Percentiles rank a stretch among this genome's conserved stretches.
These are phyloP conservation scores for Acanthurus tractus DNA, from an alignment of 2,797 vertebrate species.

Conservation along the genomic window DNA sequence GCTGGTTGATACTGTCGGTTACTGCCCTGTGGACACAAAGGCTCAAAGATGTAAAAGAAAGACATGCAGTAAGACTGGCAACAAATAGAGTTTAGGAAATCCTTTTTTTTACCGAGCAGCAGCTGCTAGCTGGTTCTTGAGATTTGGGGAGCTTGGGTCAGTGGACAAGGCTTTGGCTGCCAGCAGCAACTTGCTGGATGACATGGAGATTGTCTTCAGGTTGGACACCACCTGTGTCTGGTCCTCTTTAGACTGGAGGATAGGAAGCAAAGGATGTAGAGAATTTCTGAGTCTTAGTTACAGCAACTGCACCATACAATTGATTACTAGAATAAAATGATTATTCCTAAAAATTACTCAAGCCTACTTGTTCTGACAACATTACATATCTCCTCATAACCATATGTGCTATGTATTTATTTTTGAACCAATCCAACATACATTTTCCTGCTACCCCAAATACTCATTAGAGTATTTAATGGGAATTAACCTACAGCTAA, in stretches of 20 bases:
- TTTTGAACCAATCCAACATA: background rate
- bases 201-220: slow-evolving; percentile 98
- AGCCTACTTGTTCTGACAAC: background rate
- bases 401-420: background rate
- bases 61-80: background rate
- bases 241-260: slow-evolving; percentile 92
- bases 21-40: slow-evolving; percentile 88
- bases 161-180: slow-evolving; percentile 96
- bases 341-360: background rate
- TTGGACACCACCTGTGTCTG: slow-evolving; percentile 95
- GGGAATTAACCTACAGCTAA: background rate
- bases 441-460: background rate
- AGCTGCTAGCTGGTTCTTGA: slow-evolving; percentile 96
- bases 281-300: background rate
- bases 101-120: slow-evolving; percentile 89
- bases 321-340: background rate
- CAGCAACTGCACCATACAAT: background rate
- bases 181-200: slow-evolving; percentile 95
- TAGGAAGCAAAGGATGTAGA: background rate
- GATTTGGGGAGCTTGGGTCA: slow-evolving; percentile 93
- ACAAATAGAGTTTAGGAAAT: background rate
- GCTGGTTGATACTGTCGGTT: slow-evolving; percentile 98
- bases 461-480: background rate
- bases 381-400: background rate
- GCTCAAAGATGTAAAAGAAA: slow-evolving; percentile 12